phyloP scores from a whole-genome alignment of 2,797 vertebrate species.

The Sus cebifrons region DNA sequence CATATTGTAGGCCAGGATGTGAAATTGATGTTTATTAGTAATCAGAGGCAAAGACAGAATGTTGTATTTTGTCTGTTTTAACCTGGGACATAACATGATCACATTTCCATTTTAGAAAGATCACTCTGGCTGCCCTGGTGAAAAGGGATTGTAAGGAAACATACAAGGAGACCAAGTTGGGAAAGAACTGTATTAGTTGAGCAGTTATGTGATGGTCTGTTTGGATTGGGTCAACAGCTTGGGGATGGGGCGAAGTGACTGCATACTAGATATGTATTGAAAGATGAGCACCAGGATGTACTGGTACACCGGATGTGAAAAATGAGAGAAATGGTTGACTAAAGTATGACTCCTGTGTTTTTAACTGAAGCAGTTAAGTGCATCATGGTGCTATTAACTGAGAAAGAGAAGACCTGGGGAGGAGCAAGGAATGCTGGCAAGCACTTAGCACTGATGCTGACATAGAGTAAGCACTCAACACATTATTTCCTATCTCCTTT shows the following conservation, averaged over 20 bases:
- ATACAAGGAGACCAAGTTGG: not conserved
- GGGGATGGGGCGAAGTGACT: not conserved
- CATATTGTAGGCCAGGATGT: not conserved
- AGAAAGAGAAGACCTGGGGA: not conserved
- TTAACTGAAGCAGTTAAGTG: not conserved
- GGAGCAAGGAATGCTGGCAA: not conserved
- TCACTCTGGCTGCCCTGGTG: not conserved
- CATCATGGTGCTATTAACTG: slow-evolving; percentile 8
- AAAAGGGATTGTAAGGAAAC: not conserved
- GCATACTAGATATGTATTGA: not conserved
- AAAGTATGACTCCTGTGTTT: not conserved
- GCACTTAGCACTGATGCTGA: not conserved
- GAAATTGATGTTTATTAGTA: slow-evolving; percentile 23
- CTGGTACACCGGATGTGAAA: not conserved
- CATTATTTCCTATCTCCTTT: slow-evolving; percentile 2
- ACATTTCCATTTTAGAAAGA: slow-evolving; percentile 14
- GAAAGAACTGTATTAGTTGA: not conserved
- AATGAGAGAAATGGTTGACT: not conserved
- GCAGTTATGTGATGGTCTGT: not conserved
- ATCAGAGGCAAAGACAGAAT: not conserved
- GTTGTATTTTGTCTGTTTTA: not conserved
- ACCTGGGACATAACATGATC: not conserved
- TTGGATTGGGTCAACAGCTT: not conserved
- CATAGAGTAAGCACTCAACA: not conserved
- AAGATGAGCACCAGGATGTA: not conserved